Evolutionary conservation across 64 coral and sea anemone species (phyloP).

Genomic region (Acropora tenuis): DNA sequence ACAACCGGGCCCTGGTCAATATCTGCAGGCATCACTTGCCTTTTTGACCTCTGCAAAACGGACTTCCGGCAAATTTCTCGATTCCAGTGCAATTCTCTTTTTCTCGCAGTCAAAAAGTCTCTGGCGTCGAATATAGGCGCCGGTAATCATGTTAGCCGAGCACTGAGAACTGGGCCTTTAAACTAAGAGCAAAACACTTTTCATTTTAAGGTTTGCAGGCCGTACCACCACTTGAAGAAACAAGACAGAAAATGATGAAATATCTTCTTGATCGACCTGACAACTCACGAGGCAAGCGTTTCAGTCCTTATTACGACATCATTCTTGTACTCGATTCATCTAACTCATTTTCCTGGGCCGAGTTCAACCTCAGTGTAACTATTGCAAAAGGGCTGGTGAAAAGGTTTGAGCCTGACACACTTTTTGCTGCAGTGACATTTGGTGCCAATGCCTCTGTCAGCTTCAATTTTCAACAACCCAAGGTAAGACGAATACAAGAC

Average conservation of each 20-base stretch:
- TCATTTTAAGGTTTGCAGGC: conserved; percentile 21
- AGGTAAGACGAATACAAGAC: background rate
- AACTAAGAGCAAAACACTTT: no score
- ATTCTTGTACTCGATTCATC: conserved; percentile 65
- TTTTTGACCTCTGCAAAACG: no score
- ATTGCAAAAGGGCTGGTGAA: background rate
- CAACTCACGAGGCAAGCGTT: conserved; percentile 21
- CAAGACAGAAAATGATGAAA: conserved; percentile 4
- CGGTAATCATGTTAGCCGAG: no score
- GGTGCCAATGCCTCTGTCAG: conserved; percentile 19
- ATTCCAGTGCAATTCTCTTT: no score
- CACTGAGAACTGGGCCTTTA: no score
- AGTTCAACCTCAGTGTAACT: conserved; percentile 39
- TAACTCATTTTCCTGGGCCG: background rate
- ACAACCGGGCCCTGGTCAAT: no score
- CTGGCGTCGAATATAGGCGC: no score
- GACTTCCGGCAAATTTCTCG: no score
- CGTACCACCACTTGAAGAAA: conserved; percentile 32
- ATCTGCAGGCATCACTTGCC: no score
- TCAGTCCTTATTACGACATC: conserved; percentile 28
- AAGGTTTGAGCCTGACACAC: conserved; percentile 47
- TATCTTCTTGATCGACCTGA: conserved; percentile 42
- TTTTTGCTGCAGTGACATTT: conserved; percentile 47
- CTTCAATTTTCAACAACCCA: conserved; percentile 43
- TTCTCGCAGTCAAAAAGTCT: no score